Conservation (phyloP, 2,888 invertebrate species). For the Reticulitermes lucifugus region DNA sequence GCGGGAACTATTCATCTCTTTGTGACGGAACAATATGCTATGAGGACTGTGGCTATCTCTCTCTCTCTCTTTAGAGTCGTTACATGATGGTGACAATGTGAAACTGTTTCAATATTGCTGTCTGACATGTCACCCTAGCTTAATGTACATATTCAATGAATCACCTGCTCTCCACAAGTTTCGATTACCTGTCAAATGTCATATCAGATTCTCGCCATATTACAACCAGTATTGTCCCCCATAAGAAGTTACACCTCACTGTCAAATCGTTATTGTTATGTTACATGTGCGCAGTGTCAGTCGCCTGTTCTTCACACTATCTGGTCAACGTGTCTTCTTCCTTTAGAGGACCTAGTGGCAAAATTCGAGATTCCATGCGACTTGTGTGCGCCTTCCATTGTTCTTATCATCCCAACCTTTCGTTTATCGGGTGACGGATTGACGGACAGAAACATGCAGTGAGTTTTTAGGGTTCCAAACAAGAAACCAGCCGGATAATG, state of each 20-base stretch:
- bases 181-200: slow-evolving; percentile 8
- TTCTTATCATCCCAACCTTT: no score
- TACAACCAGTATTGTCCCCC: neutral
- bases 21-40: neutral
- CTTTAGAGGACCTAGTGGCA: no score
- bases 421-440: no score
- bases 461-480: no score
- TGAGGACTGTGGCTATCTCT: neutral
- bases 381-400: no score
- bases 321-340: no score
- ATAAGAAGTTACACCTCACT: neutral
- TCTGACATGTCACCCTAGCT: slow-evolving; percentile 11
- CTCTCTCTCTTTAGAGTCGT: neutral
- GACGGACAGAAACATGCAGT: no score
- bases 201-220: neutral
- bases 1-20: neutral
- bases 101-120: slow-evolving; percentile 9
- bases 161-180: neutral
- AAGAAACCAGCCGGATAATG: no score
- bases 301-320: no score
- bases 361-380: no score
- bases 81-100: neutral
- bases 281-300: no score
- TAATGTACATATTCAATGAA: slow-evolving; percentile 9
- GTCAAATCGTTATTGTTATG: neutral